Percentiles rank a stretch among this genome's conserved stretches.
Evolutionary conservation across 2,113 vertebrate genomes (phyloP).

Genomic region (Ahaetulla prasina): DNA sequence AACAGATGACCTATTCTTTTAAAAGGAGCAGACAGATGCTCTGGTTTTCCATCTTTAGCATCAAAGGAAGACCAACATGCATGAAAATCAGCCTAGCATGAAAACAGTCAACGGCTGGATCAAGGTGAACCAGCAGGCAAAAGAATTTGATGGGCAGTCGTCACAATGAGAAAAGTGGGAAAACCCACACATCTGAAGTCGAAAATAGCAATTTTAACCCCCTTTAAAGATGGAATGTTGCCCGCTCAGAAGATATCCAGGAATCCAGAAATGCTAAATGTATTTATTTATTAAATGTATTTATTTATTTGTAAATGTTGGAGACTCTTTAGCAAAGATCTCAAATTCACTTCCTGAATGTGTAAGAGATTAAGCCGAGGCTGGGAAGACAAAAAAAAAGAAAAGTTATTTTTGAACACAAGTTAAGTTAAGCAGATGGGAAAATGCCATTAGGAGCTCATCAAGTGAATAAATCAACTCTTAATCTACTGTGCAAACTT

Average conservation of each 20-base stretch:
- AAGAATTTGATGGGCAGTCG: neutral
- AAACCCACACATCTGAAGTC: neutral
- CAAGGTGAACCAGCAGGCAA: neutral
- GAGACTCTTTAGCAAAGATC: neutral
- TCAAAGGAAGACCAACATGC: conserved; percentile 14
- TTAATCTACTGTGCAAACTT: neutral
- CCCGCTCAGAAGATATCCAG: neutral
- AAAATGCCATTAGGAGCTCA: neutral
- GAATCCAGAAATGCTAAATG: neutral
- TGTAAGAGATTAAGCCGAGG: neutral
- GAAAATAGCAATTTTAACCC: neutral
- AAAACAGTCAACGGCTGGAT: neutral
- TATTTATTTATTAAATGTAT: neutral
- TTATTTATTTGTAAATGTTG: neutral
- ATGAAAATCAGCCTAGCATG: neutral
- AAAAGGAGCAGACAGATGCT: conserved; percentile 12
- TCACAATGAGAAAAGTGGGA: neutral
- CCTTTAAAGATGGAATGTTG: neutral
- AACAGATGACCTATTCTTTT: conserved; percentile 61
- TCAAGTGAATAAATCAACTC: neutral
- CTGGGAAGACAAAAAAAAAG: neutral
- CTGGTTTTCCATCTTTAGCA: conserved; percentile 41
- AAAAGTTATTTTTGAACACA: neutral
- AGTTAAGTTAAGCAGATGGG: neutral
- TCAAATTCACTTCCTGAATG: neutral